Conservation (phyloP, 2,113 vertebrate genomes). For the Meles meles region DNA sequence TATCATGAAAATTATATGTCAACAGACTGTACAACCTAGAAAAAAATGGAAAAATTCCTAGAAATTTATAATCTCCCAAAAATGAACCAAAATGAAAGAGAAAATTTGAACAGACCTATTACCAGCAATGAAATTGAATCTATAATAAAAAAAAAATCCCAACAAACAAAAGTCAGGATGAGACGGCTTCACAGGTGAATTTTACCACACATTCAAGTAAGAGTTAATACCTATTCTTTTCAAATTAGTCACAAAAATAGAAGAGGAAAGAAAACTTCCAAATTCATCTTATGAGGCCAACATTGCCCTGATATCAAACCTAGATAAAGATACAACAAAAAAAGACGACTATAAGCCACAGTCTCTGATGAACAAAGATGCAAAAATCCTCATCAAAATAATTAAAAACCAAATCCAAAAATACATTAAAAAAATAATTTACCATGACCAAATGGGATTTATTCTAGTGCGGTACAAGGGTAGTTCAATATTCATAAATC, state of each 20-base stretch:
- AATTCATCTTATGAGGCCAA: background rate
- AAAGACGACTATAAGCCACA: background rate
- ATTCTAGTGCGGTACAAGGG: background rate
- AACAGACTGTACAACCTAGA: background rate
- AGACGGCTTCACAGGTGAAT: background rate
- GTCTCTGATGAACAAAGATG: background rate
- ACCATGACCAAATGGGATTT: background rate
- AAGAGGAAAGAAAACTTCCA: background rate
- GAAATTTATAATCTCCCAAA: background rate
- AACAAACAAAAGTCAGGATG: background rate
- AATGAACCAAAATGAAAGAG: background rate
- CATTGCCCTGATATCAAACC: background rate
- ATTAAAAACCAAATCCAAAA: background rate
- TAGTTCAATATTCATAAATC: background rate
- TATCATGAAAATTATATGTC: background rate
- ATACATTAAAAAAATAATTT: background rate
- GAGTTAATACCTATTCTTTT: background rate
- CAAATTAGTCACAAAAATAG: background rate
- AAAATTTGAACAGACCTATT: background rate
- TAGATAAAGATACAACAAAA: background rate
- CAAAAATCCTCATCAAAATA: background rate
- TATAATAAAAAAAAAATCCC: background rate
- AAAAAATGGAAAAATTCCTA: background rate
- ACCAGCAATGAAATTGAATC: background rate
- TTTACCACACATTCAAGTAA: background rate